phyloP scores from a whole-genome alignment of 2,888 invertebrate genomes.

The Conus canariensis region DNA sequence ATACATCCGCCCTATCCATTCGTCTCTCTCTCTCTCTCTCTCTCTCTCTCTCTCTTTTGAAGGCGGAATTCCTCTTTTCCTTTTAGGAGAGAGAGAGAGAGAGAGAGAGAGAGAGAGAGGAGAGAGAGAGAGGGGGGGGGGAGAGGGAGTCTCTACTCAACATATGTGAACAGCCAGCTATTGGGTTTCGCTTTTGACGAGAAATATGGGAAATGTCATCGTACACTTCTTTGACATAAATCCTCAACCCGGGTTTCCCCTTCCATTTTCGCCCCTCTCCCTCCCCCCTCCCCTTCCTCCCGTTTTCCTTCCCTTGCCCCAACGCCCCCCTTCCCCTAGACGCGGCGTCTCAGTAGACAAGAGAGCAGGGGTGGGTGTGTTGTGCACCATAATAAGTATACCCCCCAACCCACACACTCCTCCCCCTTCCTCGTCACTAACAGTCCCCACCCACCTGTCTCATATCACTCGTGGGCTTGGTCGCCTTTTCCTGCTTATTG shows the following conservation, averaged over 20 bases:
- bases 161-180: neutral
- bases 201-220: constrained; percentile 33
- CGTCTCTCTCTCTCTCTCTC: neutral
- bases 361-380: neutral
- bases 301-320: neutral
- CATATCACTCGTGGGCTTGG: too few relatives aligned
- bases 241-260: neutral
- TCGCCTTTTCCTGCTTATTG: too few relatives aligned
- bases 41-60: neutral
- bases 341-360: too few relatives aligned
- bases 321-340: too few relatives aligned
- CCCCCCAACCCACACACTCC: neutral
- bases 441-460: too few relatives aligned
- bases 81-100: too few relatives aligned
- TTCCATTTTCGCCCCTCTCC: neutral
- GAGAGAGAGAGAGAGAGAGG: neutral
- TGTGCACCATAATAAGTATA: neutral
- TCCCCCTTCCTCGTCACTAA: too few relatives aligned
- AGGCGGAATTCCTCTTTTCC: too few relatives aligned
- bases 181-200: constrained; percentile 19
- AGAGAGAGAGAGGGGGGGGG: accelerated
- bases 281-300: neutral
- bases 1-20: neutral
- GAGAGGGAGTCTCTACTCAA: neutral
- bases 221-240: neutral